Evolutionary conservation across 2,888 invertebrate species (phyloP), one percentile per base, ranked within the genome.

Genomic region (Clostera curtula): DNA sequence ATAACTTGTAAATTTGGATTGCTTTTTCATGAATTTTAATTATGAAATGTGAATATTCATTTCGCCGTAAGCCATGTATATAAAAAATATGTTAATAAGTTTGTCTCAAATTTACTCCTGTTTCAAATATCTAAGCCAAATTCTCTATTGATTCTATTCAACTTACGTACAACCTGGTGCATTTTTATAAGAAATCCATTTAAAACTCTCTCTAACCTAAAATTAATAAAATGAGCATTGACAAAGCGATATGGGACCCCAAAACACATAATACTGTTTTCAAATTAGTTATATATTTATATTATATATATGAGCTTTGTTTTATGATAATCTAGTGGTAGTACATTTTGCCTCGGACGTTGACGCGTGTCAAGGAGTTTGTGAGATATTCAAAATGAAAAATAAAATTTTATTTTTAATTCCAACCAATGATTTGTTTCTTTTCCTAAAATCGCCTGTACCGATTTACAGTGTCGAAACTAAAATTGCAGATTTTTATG

Each of bases 331-430:
- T 61, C 59, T 74, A 73, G 66, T 49, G n/a, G 64, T 72, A 68
- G 70, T 49, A 61, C 56, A 57, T 58, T 49, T 49, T 51, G 64
- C 60, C 61, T 49, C 61, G 44, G 56, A 53, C 54, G 57, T 54
- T 46, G 62, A 53, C 59, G 63, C 48, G 59, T 55, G 61, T 62
- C 58, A 53, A 63, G 66, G 59, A 66, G 63, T 69, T 72, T 75
- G 76, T 76, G 79, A 80, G 66, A 70, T 73, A 71, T 74, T 72
- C 76, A 77, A 74, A 64, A 76, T 44, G 49, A 76, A 72, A 77
- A 80, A 80, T 80, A 82, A 75, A n/a, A 82, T 72, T 77, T 80
- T 80, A 82, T 80, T 82, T 82, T 82, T 76, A 82, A 82, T 80
- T 82, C 77, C 77, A 66, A 40, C 23, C 7, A 35, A 43, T 44